Conservation (phyloP, 2,888 invertebrate species). For the Dryadula phaetusa region DNA sequence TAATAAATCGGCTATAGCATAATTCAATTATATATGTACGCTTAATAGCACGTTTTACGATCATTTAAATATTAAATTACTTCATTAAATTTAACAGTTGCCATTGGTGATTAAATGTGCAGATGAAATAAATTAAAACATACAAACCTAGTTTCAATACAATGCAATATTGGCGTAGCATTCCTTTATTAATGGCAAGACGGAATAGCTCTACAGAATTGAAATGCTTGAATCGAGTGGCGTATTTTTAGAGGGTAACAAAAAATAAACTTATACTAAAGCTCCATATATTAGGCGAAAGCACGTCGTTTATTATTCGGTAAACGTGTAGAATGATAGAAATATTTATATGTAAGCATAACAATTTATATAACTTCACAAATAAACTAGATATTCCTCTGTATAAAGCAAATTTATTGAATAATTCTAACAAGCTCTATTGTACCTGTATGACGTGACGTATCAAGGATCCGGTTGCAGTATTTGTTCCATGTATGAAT, state of each 20-base stretch:
- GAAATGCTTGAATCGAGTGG: background rate
- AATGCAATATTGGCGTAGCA: background rate
- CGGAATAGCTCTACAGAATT: background rate
- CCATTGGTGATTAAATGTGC: background rate
- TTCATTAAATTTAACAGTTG: slow-evolving; percentile 13
- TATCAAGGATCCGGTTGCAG: slow-evolving; percentile 3
- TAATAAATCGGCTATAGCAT: slow-evolving; percentile 15
- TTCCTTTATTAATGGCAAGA: background rate
- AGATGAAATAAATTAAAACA: slow-evolving; percentile 1
- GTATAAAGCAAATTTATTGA: background rate
- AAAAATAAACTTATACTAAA: background rate
- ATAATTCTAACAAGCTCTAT: slow-evolving; percentile 38
- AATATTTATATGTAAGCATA: background rate
- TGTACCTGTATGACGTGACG: slow-evolving; percentile 36
- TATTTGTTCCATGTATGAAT: background rate
- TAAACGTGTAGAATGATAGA: background rate
- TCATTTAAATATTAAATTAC: slow-evolving; percentile 13
- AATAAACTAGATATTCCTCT: background rate
- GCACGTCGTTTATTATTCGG: background rate
- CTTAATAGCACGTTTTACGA: slow-evolving; percentile 8
- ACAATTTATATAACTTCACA: background rate
- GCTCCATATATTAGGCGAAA: background rate
- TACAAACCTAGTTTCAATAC: slow-evolving; percentile 4
- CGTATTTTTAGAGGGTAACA: background rate
- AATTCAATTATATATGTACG: slow-evolving; percentile 4